Conservation (phyloP, 2,797 vertebrate species). For the Silurus lanzhouensis region DNA sequence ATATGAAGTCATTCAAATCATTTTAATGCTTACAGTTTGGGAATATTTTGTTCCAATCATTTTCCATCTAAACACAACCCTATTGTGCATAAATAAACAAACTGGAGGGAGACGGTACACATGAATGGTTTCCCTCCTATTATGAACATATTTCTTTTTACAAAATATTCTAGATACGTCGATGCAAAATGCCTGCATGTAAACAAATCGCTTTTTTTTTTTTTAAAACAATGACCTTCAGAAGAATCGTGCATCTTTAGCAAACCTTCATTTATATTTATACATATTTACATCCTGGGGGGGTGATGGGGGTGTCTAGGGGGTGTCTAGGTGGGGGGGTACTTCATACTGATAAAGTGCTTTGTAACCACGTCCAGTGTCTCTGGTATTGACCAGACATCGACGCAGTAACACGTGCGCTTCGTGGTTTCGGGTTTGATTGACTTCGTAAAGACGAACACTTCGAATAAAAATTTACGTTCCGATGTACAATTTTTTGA, state of each 20-base stretch:
- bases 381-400: conserved; percentile 58
- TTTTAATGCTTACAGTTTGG: conserved; percentile 13
- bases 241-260: conserved; percentile 35
- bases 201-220: conserved; percentile 28
- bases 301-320: conserved; percentile 42
- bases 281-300: conserved; percentile 45
- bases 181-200: conserved; percentile 42
- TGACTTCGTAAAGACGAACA: conserved; percentile 34
- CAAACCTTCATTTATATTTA: conserved; percentile 41
- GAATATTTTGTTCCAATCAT: conserved; percentile 22
- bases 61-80: conserved; percentile 24
- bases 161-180: conserved; percentile 33
- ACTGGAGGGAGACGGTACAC: not conserved
- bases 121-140: conserved; percentile 4
- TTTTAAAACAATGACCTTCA: conserved; percentile 15
- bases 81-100: conserved; percentile 8
- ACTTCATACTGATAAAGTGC: conserved; percentile 84
- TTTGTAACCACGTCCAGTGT: conserved; percentile 72
- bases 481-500: conserved; percentile 24
- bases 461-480: not conserved
- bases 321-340: conserved; percentile 27
- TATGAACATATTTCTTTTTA: conserved; percentile 33
- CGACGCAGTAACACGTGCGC: conserved; percentile 24
- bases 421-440: conserved; percentile 10
- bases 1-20: not conserved